phyloP scores from a whole-genome alignment of 2,888 invertebrate genomes.

The Camptogramma bilineatum region DNA sequence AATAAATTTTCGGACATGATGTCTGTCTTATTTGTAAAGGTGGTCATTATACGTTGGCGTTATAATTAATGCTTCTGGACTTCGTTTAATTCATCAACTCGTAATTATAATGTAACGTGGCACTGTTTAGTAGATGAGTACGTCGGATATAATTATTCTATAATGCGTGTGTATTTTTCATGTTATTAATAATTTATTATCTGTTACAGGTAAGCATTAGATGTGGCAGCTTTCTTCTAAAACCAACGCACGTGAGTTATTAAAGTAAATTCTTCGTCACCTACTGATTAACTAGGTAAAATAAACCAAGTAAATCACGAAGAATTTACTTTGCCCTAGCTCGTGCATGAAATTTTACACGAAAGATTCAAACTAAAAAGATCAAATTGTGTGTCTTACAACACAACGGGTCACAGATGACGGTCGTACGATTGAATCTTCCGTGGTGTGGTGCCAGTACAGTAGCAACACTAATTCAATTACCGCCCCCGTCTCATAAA shows the following conservation, averaged over 20 bases:
- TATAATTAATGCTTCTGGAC: slow-evolving; percentile 3
- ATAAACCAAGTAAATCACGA: no score
- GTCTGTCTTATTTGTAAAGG: slow-evolving; percentile 4
- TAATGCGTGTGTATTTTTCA: neutral
- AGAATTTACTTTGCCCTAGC: neutral
- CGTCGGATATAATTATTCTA: neutral
- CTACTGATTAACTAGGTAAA: no score
- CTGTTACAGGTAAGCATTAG: slow-evolving; percentile 44
- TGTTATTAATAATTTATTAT: slow-evolving; percentile 12
- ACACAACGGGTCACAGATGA: slow-evolving; percentile 27
- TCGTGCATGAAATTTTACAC: neutral
- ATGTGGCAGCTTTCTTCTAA: slow-evolving; percentile 22
- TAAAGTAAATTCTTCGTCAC: neutral
- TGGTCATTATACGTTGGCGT: neutral
- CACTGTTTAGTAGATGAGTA: neutral
- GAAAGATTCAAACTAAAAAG: neutral
- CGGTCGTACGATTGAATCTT: slow-evolving; percentile 43
- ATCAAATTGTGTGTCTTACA: slow-evolving; percentile 13
- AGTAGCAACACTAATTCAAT: slow-evolving; percentile 65
- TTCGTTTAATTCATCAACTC: neutral
- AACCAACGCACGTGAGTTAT: slow-evolving; percentile 31
- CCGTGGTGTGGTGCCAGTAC: slow-evolving; percentile 47
- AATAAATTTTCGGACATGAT: slow-evolving; percentile 27
- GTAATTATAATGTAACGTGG: neutral
- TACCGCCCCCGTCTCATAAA: slow-evolving; percentile 67